Evolutionary conservation across 2,113 vertebrate species (phyloP).

Genomic region (Perca flavescens): DNA sequence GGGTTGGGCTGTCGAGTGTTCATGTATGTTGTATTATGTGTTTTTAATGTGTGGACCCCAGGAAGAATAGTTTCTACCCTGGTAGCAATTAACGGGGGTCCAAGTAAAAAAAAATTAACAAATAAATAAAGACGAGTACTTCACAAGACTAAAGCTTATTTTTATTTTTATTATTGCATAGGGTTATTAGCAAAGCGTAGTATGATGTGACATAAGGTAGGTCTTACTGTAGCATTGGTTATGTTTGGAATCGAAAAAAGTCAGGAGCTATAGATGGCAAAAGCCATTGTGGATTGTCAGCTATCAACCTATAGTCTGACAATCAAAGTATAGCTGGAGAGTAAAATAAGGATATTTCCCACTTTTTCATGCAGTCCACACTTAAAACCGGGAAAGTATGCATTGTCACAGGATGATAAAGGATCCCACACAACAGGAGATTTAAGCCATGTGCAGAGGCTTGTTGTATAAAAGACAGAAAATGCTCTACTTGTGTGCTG

Average conservation of each 20-base stretch:
- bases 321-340: neutral
- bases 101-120: too few relatives aligned
- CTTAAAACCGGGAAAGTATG: slow-evolving; percentile 16
- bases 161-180: neutral
- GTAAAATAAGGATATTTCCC: neutral
- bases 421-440: slow-evolving; percentile 33
- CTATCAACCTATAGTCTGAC: neutral
- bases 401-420: slow-evolving; percentile 35
- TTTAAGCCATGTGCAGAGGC: slow-evolving; percentile 45
- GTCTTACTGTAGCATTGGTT: neutral
- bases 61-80: too few relatives aligned
- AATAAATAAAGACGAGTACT: neutral
- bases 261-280: neutral
- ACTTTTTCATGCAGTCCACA: neutral
- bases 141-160: neutral
- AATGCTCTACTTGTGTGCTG: slow-evolving; percentile 43
- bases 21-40: too few relatives aligned
- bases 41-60: too few relatives aligned
- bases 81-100: too few relatives aligned
- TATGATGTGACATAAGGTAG: neutral
- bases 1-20: too few relatives aligned
- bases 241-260: neutral
- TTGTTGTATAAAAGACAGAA: slow-evolving; percentile 48
- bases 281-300: neutral
- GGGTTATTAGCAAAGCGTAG: neutral